Conservation (phyloP, 1,140 invertebrate species). For the Leptinotarsa defecta region DNA sequence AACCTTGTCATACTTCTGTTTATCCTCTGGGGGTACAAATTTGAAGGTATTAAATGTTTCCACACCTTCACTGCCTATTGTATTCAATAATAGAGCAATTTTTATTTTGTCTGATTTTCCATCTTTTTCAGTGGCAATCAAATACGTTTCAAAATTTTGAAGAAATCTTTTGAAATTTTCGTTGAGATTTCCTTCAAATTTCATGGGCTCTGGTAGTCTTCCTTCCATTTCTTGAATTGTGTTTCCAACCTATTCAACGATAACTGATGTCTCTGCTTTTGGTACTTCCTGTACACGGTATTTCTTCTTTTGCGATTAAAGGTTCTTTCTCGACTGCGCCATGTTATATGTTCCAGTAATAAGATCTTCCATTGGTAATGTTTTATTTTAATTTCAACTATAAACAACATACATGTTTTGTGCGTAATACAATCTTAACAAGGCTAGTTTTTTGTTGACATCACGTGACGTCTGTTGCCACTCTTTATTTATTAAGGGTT, state of each 20-base stretch:
- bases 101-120: constrained; percentile 25
- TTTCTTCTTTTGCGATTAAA: background rate
- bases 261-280: background rate
- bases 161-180: constrained; percentile 41
- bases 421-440: no score
- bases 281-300: background rate
- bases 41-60: constrained; percentile 38
- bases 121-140: constrained; percentile 27
- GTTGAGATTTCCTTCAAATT: constrained; percentile 17
- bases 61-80: constrained; percentile 32
- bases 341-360: background rate
- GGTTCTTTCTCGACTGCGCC: background rate
- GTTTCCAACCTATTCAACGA: background rate
- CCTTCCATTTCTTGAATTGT: background rate
- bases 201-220: background rate
- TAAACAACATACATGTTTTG: no score
- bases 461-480: no score
- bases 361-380: no score
- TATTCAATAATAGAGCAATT: constrained; percentile 36
- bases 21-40: constrained; percentile 23
- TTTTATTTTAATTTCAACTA: no score
- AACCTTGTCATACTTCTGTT: constrained; percentile 35
- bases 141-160: constrained; percentile 36
- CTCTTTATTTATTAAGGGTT: no score
- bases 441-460: no score